Base-by-base conservation (phyloP, 2,888 invertebrate genomes). In the Cheilosia pagana region DNA sequence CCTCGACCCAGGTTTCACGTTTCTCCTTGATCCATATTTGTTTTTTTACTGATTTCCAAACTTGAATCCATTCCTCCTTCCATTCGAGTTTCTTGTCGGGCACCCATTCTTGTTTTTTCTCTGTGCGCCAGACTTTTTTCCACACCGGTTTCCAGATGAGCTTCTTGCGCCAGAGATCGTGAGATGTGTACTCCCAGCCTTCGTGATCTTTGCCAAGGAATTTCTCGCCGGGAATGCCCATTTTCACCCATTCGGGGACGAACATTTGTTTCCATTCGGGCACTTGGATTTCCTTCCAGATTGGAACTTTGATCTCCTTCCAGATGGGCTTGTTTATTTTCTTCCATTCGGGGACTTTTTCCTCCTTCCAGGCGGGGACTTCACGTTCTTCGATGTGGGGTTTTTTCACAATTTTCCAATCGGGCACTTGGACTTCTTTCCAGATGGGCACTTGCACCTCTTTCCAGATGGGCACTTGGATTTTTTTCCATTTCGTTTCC, bases 91-190 rank as follows among this genome's bases (percentile, higher is more conserved):
- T 95, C 90, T 96, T 96, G 89, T 95, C 95, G 1, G 94, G 93
- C 0, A 95, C 93, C 95, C 95, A 95, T 89, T 95, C 94, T 87
- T 95, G 93, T 90, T 95, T 96, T 91, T 96, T 96, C 50, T 95
- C 95, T 1, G 95, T 95, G 87, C 94, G 94, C 96, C 96, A 96
- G 41, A 96, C 93, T 90, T 96, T 95, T 90, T 96, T 95, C 96
- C 96, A 92, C 7, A 91, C 94, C 86, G 93, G 94, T 88, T 94
- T 94, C 94, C 94, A 94, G 88, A 92, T 79, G 14, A 96, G 92
- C 90, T 96, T 96, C 92, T 96, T 96, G 90, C 96, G 96, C 96
- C 96, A 96, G 35, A 96, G 92, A 90, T 96, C 96, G 89, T 96
- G 96, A 52, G 96, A 96, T 41, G 96, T 96, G 89, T 96, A 96